A percentile compares a stretch with the other conserved stretches of the same genome.
Evolutionary conservation across 2,113 vertebrate species (phyloP).

Genomic region (Mus musculus): DNA sequence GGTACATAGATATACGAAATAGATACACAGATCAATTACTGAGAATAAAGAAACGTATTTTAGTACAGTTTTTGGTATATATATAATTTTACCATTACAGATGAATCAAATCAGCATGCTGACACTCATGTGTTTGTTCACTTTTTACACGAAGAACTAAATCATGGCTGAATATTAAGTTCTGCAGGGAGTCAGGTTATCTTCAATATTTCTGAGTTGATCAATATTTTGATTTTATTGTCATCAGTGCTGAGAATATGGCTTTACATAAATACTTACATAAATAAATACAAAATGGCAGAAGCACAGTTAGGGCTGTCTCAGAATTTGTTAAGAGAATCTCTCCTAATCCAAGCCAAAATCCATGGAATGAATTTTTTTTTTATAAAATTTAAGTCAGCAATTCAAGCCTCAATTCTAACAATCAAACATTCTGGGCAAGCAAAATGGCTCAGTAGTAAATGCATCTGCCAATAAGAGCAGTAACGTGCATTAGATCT

Average conservation of each 20-base stretch:
- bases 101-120: not conserved
- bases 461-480: not conserved
- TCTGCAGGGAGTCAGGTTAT: not conserved
- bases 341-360: not conserved
- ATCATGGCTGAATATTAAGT: not conserved
- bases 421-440: not conserved
- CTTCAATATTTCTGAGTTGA: not conserved
- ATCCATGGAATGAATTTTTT: not conserved
- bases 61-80: not conserved
- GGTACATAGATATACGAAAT: not conserved
- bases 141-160: not conserved
- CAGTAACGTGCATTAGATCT: not conserved
- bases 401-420: not conserved
- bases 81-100: not conserved
- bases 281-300: not conserved
- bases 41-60: not conserved
- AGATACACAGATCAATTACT: not conserved
- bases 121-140: not conserved
- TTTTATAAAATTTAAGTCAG: not conserved
- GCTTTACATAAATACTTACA: not conserved
- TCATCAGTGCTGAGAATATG: not conserved
- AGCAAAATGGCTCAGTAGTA: not conserved
- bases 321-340: not conserved
- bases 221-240: slow-evolving; percentile 10
- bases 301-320: not conserved